Percentiles rank a stretch among this genome's conserved stretches.
These are phyloP conservation scores for Acanthococcus lagerstroemiae DNA, from an alignment of 2,888 invertebrate species.

Conservation along the genomic window DNA sequence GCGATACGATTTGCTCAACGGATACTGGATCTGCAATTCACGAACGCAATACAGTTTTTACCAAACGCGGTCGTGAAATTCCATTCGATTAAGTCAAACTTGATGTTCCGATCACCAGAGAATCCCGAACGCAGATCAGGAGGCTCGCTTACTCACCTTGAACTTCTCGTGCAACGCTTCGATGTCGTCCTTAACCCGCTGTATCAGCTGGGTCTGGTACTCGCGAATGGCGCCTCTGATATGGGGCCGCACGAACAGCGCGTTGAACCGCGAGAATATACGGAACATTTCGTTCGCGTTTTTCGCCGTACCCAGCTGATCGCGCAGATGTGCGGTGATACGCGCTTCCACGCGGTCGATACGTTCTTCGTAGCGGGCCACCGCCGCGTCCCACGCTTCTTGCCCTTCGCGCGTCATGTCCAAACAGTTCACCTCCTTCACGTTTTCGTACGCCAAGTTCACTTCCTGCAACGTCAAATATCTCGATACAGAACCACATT, in stretches of 20 bases:
- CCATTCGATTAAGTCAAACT: not conserved
- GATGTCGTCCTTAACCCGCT: conserved; percentile 97
- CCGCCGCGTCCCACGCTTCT: conserved; percentile 96
- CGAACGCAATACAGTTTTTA: not conserved
- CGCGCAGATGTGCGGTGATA: conserved; percentile 92
- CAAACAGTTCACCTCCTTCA: conserved; percentile 95
- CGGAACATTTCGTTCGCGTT: conserved; percentile 99
- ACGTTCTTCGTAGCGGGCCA: conserved; percentile 91
- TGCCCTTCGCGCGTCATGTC: conserved; percentile 94
- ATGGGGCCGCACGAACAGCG: conserved; percentile 94
- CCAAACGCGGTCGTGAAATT: not conserved
- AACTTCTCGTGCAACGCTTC: conserved; percentile 96
- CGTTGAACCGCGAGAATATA: conserved; percentile 96
- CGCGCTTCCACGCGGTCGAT: conserved; percentile 97
- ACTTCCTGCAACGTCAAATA: conserved; percentile 46
- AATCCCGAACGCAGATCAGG: conserved; percentile 6
- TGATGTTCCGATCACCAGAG: not conserved
- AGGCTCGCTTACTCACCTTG: conserved; percentile 68
- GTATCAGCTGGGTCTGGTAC: conserved; percentile 97
- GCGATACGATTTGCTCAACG: conserved; percentile 83
- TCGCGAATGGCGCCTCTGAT: conserved; percentile 98
- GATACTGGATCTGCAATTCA: conserved; percentile 63
- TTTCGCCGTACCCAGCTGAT: conserved; percentile 95
- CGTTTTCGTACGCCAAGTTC: conserved; percentile 93
- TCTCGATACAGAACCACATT: not conserved